These are phyloP conservation scores for Melanotus villosus DNA, from an alignment of 2,888 invertebrate species.

Conservation along the genomic window DNA sequence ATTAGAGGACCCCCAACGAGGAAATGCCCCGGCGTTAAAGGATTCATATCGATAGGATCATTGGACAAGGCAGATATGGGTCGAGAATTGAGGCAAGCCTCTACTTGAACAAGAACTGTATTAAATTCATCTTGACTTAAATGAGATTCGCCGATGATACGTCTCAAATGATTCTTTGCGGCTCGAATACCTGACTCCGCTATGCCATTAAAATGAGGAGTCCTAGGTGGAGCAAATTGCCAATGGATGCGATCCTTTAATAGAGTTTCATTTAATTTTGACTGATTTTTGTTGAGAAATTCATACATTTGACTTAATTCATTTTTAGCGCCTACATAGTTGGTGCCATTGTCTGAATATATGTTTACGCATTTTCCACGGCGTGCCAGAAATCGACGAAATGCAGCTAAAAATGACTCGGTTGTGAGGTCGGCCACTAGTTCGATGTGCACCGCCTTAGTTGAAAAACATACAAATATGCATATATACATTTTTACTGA, in stretches of 20 bases:
- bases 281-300: conserved; percentile 24
- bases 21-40: conserved; percentile 50
- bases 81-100: conserved; percentile 50
- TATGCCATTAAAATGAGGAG: conserved; percentile 51
- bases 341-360: conserved; percentile 51
- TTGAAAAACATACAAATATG: too few species aligned
- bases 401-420: conserved; percentile 43
- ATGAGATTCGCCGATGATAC: conserved; percentile 30
- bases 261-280: neutral
- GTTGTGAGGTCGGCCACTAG: conserved; percentile 43
- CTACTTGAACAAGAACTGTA: conserved; percentile 47
- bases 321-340: conserved; percentile 49
- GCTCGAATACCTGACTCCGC: conserved; percentile 44
- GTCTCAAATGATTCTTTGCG: conserved; percentile 12
- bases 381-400: conserved; percentile 48
- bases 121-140: conserved; percentile 43
- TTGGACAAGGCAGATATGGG: conserved; percentile 41
- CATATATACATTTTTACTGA: conserved; percentile 51
- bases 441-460: conserved; percentile 51
- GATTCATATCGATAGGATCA: conserved; percentile 34
- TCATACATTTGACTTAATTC: conserved; percentile 39
- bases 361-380: conserved; percentile 47
- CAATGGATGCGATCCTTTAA: conserved; percentile 45
- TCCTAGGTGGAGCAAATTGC: conserved; percentile 51
- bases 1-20: conserved; percentile 37